Percentiles rank a stretch among this genome's conserved stretches.
Evolutionary conservation across 2,113 vertebrate species (phyloP).

Genomic region (Stictonetta naevosa): DNA sequence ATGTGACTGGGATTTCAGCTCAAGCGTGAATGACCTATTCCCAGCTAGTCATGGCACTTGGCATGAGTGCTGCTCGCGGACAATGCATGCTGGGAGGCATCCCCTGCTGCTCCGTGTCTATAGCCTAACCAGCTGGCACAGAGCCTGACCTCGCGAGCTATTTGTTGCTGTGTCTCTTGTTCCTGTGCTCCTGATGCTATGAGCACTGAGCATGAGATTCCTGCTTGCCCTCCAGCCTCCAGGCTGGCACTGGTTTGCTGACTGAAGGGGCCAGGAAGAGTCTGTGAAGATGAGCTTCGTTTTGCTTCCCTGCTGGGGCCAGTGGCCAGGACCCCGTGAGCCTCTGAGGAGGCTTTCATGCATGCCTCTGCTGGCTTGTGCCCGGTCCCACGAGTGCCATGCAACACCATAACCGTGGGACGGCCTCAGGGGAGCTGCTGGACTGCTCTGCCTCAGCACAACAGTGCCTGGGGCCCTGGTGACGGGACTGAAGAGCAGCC

Average conservation of each 20-base stretch:
- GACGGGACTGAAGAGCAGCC: not conserved
- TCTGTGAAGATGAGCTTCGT: not conserved
- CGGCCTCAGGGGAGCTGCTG: rapidly evolving
- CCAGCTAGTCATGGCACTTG: not conserved
- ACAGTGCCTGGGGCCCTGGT: too few relatives aligned
- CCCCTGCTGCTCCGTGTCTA: not conserved
- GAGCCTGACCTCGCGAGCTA: not conserved
- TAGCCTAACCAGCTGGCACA: not conserved
- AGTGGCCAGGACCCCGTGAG: rapidly evolving
- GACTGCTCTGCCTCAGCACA: not conserved
- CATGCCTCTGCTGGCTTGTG: not conserved
- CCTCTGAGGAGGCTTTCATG: rapidly evolving
- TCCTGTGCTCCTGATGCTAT: not conserved
- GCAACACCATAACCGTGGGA: not conserved
- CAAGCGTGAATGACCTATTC: conserved; percentile 57
- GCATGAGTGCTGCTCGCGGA: not conserved
- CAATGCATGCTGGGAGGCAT: conserved; percentile 4
- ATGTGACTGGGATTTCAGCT: conserved; percentile 53
- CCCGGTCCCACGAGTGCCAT: not conserved
- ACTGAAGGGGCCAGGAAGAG: not conserved
- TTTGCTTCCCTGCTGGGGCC: not conserved
- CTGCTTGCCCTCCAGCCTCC: not conserved
- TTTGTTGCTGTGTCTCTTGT: not conserved
- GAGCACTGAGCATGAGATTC: not conserved
- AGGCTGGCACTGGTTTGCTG: not conserved